Evolutionary conservation across 2,797 vertebrate genomes (phyloP).

Genomic region (Cyclura pinguis): DNA sequence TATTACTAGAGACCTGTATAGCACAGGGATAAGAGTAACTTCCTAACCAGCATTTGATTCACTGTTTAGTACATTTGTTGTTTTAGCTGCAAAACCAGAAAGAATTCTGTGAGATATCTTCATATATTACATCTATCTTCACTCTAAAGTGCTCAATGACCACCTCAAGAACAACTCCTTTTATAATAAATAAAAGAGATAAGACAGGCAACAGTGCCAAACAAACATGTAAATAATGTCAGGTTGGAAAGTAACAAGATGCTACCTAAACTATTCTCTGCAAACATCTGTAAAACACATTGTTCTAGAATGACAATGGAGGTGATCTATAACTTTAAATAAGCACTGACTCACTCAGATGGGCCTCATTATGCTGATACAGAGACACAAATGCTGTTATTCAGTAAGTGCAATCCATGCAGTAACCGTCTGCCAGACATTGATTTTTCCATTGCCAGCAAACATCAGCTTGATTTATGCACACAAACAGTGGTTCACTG

Average conservation of each 20-base stretch:
- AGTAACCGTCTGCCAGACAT: conserved; percentile 42
- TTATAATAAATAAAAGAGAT: not conserved
- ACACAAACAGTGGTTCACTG: conserved; percentile 48
- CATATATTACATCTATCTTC: not conserved
- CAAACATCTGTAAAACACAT: conserved; percentile 80
- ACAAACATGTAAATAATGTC: conserved; percentile 12
- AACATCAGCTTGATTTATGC: conserved; percentile 58
- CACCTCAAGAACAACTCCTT: not conserved
- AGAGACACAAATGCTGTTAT: conserved; percentile 53
- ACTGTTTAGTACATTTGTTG: not conserved
- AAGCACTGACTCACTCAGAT: conserved; percentile 52
- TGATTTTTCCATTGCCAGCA: conserved; percentile 55
- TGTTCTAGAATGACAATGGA: conserved; percentile 70
- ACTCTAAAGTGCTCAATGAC: not conserved
- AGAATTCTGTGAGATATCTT: not conserved
- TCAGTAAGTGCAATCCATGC: conserved; percentile 38
- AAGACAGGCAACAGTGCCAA: not conserved
- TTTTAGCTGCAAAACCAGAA: not conserved
- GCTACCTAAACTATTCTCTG: conserved; percentile 52
- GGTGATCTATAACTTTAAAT: conserved; percentile 58
- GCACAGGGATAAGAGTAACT: not conserved
- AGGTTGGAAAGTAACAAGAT: conserved; percentile 33
- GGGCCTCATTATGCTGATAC: conserved; percentile 52
- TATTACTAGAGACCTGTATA: not conserved
- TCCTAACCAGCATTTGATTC: not conserved